These are phyloP conservation scores for Microctenopoma stevenorrisi DNA, from an alignment of 2,797 vertebrate species.

Conservation along the genomic window DNA sequence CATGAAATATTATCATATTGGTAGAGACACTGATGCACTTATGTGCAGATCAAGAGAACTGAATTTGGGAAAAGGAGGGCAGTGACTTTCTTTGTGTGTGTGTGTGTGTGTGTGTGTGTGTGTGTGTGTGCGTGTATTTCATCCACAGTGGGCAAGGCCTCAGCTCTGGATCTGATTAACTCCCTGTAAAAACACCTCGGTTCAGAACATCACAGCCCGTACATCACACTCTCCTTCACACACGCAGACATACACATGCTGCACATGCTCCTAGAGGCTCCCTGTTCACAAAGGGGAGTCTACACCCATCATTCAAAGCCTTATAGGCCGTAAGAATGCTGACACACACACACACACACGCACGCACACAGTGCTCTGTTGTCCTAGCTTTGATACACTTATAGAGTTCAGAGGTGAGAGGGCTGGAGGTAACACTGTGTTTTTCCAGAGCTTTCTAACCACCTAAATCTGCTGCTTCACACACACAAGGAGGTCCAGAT, in stretches of 20 bases:
- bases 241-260: conserved; percentile 51
- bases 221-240: conserved; percentile 67
- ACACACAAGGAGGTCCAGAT: conserved; percentile 81
- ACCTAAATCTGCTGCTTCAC: conserved; percentile 75
- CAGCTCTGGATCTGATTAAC: conserved; percentile 79
- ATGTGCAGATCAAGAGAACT: conserved; percentile 12
- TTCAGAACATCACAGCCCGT: conserved; percentile 76
- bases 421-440: conserved; percentile 78
- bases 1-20: conserved; percentile 2
- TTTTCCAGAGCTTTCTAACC: conserved; percentile 78
- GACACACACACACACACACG: conserved; percentile 48
- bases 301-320: conserved; percentile 77
- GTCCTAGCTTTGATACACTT: conserved; percentile 85
- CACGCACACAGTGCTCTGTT: conserved; percentile 76
- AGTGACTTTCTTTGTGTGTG: not conserved
- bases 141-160: conserved; percentile 58
- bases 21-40: conserved; percentile 1
- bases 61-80: conserved; percentile 10
- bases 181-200: conserved; percentile 79
- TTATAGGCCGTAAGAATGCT: conserved; percentile 72
- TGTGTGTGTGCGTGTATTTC: conserved; percentile 21
- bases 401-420: conserved; percentile 81
- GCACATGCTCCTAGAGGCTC: conserved; percentile 72
- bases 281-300: conserved; percentile 73
- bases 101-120: conserved; percentile 18